These are phyloP conservation scores for Salpingus planirostris DNA, from an alignment of 2,888 invertebrate species.

Conservation along the genomic window DNA sequence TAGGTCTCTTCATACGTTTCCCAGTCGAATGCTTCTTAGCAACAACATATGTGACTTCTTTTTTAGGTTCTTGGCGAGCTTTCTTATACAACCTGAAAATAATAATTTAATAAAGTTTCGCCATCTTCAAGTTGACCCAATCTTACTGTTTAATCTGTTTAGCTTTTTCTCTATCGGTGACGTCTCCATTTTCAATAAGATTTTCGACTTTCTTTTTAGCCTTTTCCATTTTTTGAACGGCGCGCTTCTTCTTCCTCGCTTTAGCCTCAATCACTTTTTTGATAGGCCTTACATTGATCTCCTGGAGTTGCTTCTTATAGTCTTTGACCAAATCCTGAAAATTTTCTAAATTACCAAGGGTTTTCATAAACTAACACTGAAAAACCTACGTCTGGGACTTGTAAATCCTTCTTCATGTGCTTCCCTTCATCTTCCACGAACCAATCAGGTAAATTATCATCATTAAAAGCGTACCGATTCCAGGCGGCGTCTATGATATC, in stretches of 20 bases:
- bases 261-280: slow-evolving; percentile 98
- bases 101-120: slow-evolving; percentile 13
- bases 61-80: slow-evolving; percentile 74
- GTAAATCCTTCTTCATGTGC: slow-evolving; percentile 75
- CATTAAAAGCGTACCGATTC: slow-evolving; percentile 90
- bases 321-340: slow-evolving; percentile 64
- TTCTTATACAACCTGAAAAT: slow-evolving; percentile 77
- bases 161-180: slow-evolving; percentile 88
- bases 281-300: slow-evolving; percentile 89
- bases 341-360: slow-evolving; percentile 1
- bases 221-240: slow-evolving; percentile 75
- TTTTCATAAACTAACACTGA: neutral
- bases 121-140: slow-evolving; percentile 3
- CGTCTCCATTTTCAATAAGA: slow-evolving; percentile 83
- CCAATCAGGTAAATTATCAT: slow-evolving; percentile 90
- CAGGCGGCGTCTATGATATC: slow-evolving; percentile 86
- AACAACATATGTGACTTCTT: slow-evolving; percentile 88
- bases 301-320: slow-evolving; percentile 73
- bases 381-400: slow-evolving; percentile 67
- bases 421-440: slow-evolving; percentile 88
- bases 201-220: slow-evolving; percentile 93
- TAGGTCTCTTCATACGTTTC: slow-evolving; percentile 68
- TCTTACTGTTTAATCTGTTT: slow-evolving; percentile 81
- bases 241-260: slow-evolving; percentile 91
- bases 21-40: slow-evolving; percentile 78